Evolutionary conservation across 2,113 vertebrate genomes (phyloP).

Genomic region (Datnioides undecimradiatus): DNA sequence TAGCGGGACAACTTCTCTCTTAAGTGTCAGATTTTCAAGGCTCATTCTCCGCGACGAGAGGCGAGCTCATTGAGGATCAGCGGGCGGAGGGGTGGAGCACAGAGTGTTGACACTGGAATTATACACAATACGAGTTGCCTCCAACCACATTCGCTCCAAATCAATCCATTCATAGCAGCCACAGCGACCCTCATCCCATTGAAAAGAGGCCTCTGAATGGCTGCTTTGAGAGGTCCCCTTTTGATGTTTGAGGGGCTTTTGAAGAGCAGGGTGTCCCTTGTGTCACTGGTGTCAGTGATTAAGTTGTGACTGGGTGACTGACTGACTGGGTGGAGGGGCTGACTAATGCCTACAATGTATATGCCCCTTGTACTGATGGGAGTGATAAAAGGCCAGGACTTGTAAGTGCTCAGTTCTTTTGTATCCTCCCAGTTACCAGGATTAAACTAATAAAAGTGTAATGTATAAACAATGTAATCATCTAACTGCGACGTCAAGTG

Average conservation of each 20-base stretch:
- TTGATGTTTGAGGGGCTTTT: constrained; percentile 71
- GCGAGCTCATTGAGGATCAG: constrained; percentile 34
- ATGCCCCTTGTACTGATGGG: constrained; percentile 61
- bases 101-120: constrained; percentile 61
- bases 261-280: constrained; percentile 53
- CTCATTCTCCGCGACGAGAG: constrained; percentile 48
- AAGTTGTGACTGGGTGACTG: constrained; percentile 61
- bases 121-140: constrained; percentile 61
- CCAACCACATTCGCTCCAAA: constrained; percentile 50
- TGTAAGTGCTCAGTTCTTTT: background rate
- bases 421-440: background rate
- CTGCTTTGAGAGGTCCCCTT: constrained; percentile 62
- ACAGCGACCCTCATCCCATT: constrained; percentile 39
- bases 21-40: constrained; percentile 63
- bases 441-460: too few relatives aligned
- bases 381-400: constrained; percentile 21
- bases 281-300: constrained; percentile 67
- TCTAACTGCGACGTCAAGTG: too few relatives aligned
- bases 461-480: too few relatives aligned
- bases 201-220: constrained; percentile 68
- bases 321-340: constrained; percentile 35
- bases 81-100: constrained; percentile 2
- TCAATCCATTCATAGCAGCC: constrained; percentile 53
- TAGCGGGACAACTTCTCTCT: constrained; percentile 52
- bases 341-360: constrained; percentile 66